Conservation (phyloP, 2,797 vertebrate genomes). For the Spinus pinus region DNA sequence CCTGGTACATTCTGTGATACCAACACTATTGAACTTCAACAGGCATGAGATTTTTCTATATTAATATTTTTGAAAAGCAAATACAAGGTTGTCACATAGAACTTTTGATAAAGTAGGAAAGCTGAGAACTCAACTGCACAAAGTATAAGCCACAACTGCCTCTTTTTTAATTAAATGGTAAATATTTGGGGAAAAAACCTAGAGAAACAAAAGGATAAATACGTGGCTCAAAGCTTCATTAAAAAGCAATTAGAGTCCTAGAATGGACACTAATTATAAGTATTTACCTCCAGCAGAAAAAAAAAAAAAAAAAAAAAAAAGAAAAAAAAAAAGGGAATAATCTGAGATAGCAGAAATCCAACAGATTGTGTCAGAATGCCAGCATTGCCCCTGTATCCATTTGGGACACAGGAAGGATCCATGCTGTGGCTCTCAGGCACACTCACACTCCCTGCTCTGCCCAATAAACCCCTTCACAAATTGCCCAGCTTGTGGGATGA, state of each 20-base stretch:
- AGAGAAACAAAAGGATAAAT: not conserved
- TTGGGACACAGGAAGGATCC: not conserved
- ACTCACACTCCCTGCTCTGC: not conserved
- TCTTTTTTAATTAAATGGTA: not conserved
- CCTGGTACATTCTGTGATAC: not conserved
- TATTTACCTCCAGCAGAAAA: not conserved
- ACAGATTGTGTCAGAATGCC: not conserved
- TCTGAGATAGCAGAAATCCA: not conserved
- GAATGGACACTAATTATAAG: not conserved
- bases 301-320: no score
- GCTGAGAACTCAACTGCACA: not conserved
- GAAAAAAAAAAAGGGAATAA: not conserved
- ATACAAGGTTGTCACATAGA: not conserved
- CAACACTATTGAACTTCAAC: not conserved
- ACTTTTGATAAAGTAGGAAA: not conserved
- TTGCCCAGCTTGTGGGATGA: not conserved
- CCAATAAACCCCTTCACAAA: not conserved
- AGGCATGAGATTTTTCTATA: not conserved
- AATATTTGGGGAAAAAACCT: not conserved
- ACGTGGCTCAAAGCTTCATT: fast-evolving
- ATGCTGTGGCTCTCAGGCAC: fast-evolving
- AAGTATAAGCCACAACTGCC: not conserved
- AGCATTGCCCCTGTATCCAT: not conserved
- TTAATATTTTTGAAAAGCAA: not conserved
- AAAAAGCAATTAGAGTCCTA: not conserved